These are phyloP conservation scores for Ovis canadensis DNA, from an alignment of 2,113 vertebrate species.

Conservation along the genomic window DNA sequence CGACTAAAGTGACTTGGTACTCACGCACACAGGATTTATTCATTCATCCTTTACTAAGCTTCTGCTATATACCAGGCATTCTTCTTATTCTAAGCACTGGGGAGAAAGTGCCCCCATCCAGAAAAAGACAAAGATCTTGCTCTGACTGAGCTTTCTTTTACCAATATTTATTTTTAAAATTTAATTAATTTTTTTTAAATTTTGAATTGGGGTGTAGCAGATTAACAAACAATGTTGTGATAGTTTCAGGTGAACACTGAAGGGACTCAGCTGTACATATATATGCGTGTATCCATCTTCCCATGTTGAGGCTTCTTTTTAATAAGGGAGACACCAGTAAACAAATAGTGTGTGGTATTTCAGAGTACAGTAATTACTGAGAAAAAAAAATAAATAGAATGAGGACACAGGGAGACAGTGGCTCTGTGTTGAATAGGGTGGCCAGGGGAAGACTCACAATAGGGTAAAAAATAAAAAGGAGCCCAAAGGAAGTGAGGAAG, in stretches of 20 bases:
- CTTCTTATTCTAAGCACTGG: neutral
- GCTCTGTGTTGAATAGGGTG: neutral
- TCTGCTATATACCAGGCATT: neutral
- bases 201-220: neutral
- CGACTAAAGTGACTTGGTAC: neutral
- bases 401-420: neutral
- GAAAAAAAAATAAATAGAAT: neutral
- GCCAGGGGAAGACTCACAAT: neutral
- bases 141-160: neutral
- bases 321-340: neutral
- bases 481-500: neutral
- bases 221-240: neutral
- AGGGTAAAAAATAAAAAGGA: neutral
- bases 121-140: neutral
- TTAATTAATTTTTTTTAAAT: neutral
- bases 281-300: neutral
- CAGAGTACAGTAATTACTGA: neutral
- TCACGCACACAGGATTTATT: neutral
- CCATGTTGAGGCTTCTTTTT: neutral
- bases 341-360: neutral
- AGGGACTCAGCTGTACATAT: neutral
- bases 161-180: neutral
- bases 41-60: neutral
- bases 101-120: fast-evolving
- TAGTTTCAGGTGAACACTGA: neutral